Conservation (phyloP, 2,797 vertebrate species). For the Clamator glandarius region DNA sequence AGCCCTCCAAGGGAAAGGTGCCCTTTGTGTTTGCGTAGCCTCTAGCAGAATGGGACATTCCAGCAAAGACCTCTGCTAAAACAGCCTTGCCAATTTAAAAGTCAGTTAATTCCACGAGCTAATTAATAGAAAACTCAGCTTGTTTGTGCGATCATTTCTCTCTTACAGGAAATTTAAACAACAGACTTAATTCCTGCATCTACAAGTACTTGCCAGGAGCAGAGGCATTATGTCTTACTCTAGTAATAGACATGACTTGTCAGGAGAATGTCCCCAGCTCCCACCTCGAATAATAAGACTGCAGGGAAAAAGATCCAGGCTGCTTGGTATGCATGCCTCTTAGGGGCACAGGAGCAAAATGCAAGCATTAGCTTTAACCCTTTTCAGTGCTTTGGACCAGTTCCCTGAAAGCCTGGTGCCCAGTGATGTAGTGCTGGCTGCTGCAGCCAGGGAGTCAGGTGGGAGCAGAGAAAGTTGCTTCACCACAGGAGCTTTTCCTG, state of each 20-base stretch:
- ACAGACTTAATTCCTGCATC: neutral
- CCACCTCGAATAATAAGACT: constrained; percentile 33
- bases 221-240: neutral
- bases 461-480: neutral
- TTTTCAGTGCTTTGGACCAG: neutral
- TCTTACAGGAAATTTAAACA: constrained; percentile 27
- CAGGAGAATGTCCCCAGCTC: constrained; percentile 35
- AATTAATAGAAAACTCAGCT: constrained; percentile 15
- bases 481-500: neutral
- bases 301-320: constrained; percentile 42
- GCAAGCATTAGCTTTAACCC: constrained; percentile 40
- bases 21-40: neutral
- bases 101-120: neutral
- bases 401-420: neutral
- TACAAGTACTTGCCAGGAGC: constrained; percentile 4
- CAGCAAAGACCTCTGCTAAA: constrained; percentile 1
- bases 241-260: constrained; percentile 50
- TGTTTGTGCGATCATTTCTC: constrained; percentile 10
- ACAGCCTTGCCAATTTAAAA: neutral
- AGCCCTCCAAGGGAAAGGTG: neutral
- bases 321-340: constrained; percentile 59
- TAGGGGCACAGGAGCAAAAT: neutral
- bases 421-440: neutral
- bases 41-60: neutral
- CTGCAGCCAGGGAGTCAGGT: neutral